phyloP scores from a whole-genome alignment of 2,113 vertebrate species.

The Ictidomys tridecemlineatus region DNA sequence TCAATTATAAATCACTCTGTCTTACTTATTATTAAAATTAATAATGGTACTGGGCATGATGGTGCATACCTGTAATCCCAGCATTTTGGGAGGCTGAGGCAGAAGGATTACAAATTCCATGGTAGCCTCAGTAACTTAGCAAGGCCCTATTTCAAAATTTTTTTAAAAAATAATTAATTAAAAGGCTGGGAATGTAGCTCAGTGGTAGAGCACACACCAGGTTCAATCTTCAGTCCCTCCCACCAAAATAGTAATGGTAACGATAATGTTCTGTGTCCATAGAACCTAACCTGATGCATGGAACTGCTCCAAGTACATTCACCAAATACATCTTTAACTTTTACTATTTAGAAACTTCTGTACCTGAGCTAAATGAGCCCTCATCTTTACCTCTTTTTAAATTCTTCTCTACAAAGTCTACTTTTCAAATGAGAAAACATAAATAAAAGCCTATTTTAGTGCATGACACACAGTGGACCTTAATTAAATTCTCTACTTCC shows the following conservation, averaged over 20 bases:
- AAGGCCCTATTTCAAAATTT: no score
- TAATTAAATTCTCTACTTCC: not conserved
- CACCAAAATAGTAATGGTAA: not conserved
- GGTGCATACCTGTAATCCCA: no score
- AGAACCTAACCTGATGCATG: not conserved
- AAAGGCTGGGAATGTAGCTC: no score
- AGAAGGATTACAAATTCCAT: no score
- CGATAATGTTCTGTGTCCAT: not conserved
- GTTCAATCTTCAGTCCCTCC: no score
- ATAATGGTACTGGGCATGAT: not conserved
- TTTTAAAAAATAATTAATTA: no score
- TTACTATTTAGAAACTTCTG: constrained; percentile 40
- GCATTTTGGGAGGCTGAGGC: no score
- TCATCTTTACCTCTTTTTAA: not conserved
- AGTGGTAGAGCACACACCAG: no score
- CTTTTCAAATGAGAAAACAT: constrained; percentile 49
- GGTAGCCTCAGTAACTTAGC: no score
- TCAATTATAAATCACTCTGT: not conserved
- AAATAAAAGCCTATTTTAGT: not conserved
- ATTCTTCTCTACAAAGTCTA: not conserved
- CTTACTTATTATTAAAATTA: constrained; percentile 35
- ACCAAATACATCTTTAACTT: not conserved
- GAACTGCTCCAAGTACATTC: not conserved
- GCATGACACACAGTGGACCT: not conserved
- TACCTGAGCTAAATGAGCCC: not conserved